phyloP scores from a whole-genome alignment of 2,888 invertebrate genomes.

The Temnothorax unifasciatus region DNA sequence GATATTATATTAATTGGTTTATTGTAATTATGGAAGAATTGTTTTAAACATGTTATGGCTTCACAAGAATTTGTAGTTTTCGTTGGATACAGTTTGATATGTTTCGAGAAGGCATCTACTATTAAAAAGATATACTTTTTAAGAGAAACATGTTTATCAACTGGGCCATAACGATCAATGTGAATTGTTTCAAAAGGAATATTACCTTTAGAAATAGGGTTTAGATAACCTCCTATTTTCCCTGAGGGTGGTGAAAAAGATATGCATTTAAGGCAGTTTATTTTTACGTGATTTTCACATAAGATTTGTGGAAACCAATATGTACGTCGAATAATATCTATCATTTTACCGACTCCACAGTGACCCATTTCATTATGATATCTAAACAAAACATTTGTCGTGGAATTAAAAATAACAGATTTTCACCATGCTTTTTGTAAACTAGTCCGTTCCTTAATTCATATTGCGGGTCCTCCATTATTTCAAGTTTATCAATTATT shows the following conservation, averaged over 20 bases:
- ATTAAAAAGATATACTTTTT: constrained; percentile 10
- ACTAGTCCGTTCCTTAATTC: constrained; percentile 32
- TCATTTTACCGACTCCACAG: constrained; percentile 1
- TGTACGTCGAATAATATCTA: not conserved
- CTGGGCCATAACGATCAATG: not conserved
- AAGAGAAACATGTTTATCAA: not conserved
- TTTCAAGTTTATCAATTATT: not conserved
- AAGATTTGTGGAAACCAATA: constrained; percentile 29
- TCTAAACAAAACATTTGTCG: not conserved
- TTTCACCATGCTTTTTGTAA: not conserved
- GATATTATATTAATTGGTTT: not conserved
- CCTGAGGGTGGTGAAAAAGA: not conserved
- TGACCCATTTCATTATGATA: constrained; percentile 46
- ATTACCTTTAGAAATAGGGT: not conserved
- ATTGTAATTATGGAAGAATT: not conserved
- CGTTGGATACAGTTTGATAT: not conserved
- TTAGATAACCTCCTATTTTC: not conserved
- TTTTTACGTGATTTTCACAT: not conserved
- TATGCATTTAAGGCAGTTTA: constrained; percentile 42
- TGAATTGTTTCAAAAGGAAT: not conserved
- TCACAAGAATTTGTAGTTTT: not conserved
- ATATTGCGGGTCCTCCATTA: not conserved
- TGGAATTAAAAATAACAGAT: constrained; percentile 8
- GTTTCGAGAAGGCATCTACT: not conserved
- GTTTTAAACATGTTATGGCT: not conserved